Conservation (phyloP, 2,888 invertebrate genomes). For the Drosophila acutilabella region DNA sequence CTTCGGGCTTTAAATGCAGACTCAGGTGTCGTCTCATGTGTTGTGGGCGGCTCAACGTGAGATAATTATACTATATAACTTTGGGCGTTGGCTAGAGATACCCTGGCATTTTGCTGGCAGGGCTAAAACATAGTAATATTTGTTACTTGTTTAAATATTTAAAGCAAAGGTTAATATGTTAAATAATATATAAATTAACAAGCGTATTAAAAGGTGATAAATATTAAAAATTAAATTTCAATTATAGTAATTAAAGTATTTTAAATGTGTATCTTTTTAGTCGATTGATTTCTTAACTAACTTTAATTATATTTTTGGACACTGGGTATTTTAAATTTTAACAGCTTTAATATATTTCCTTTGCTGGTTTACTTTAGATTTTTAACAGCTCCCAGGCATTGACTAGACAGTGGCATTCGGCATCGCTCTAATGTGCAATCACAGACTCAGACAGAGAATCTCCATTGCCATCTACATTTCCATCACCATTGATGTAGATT, state of each 20-base stretch:
- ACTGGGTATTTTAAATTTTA: constrained; percentile 23
- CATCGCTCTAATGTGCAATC: constrained; percentile 35
- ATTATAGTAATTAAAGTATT: too few species aligned
- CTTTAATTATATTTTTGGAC: not conserved
- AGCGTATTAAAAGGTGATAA: too few species aligned
- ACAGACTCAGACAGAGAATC: constrained; percentile 22
- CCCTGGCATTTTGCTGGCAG: not conserved
- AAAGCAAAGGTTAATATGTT: too few species aligned
- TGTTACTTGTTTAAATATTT: too few species aligned
- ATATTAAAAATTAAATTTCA: too few species aligned
- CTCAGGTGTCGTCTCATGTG: constrained; percentile 74
- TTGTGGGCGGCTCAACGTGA: constrained; percentile 55
- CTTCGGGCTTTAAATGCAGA: constrained; percentile 67
- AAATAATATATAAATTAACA: too few species aligned
- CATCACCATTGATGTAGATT: constrained; percentile 69
- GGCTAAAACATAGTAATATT: too few species aligned
- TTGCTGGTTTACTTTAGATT: not conserved
- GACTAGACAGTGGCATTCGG: constrained; percentile 31
- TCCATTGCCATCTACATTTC: constrained; percentile 14
- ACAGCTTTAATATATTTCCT: not conserved
- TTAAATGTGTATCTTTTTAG: too few species aligned
- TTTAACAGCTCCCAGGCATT: constrained; percentile 20
- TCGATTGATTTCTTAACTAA: not conserved
- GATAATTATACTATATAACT: constrained; percentile 54
- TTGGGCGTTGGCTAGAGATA: constrained; percentile 21